phyloP scores from a whole-genome alignment of 2,888 invertebrate species.

The Amphipoea lucens region DNA sequence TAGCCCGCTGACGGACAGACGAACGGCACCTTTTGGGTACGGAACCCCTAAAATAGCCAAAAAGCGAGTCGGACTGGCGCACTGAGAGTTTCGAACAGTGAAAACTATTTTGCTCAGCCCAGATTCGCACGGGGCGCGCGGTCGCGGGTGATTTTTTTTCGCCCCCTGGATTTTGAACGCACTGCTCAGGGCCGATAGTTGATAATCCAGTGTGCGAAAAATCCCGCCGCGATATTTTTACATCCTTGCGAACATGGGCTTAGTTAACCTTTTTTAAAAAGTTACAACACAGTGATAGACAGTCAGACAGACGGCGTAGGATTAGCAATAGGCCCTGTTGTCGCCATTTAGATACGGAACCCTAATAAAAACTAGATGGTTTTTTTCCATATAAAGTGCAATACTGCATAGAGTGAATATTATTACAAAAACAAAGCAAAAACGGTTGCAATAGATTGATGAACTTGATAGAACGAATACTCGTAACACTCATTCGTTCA shows the following conservation, averaged over 20 bases:
- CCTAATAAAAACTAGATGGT: background rate
- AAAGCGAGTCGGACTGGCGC: background rate
- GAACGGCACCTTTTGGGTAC: background rate
- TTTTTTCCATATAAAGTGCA: background rate
- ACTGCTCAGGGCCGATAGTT: no score
- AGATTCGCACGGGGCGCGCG: no score
- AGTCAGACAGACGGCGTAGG: background rate
- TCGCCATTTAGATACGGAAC: background rate
- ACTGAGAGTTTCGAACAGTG: background rate
- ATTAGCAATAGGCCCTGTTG: background rate
- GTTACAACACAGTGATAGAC: no score
- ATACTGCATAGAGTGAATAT: background rate
- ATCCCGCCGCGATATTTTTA: no score
- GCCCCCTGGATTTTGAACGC: no score
- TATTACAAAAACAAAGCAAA: background rate
- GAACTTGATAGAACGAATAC: background rate
- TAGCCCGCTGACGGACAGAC: no score
- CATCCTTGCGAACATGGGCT: no score
- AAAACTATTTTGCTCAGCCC: background rate
- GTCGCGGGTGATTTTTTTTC: no score
- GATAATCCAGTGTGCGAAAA: no score
- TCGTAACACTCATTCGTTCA: no score
- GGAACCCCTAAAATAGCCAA: background rate
- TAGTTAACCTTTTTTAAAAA: background rate
- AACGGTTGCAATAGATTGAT: conserved; percentile 7